These are phyloP conservation scores for Characodon lateralis DNA, from an alignment of 2,797 vertebrate genomes.

Conservation along the genomic window DNA sequence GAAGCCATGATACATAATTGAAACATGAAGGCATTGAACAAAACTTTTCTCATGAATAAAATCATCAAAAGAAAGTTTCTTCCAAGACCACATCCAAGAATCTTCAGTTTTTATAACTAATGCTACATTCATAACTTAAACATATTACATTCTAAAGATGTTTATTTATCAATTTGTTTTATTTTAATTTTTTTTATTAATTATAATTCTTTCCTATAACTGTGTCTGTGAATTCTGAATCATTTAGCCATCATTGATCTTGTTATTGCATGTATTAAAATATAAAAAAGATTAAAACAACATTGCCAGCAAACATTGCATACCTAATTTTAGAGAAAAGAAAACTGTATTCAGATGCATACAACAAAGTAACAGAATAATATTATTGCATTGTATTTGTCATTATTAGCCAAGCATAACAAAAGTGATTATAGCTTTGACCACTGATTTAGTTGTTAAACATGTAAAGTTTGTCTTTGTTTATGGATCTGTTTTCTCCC, in stretches of 20 bases:
- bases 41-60: constrained; percentile 74
- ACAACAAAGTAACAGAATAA: background rate
- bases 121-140: constrained; percentile 64
- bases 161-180: constrained; percentile 31
- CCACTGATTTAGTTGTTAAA: too few relatives aligned
- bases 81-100: constrained; percentile 53
- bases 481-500: too few relatives aligned
- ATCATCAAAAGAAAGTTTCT: constrained; percentile 72
- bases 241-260: too few relatives aligned
- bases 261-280: background rate
- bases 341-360: background rate
- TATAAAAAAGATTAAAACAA: background rate
- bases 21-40: constrained; percentile 68
- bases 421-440: background rate
- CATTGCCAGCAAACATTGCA: background rate
- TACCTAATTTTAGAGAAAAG: background rate
- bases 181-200: constrained; percentile 28
- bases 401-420: background rate
- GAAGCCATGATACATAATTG: constrained; percentile 61
- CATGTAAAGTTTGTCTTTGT: too few relatives aligned
- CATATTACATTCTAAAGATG: constrained; percentile 35
- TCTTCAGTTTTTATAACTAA: constrained; percentile 61
- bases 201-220: constrained; percentile 43
- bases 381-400: background rate
- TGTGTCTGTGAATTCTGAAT: constrained; percentile 46